Evolutionary conservation across 2,888 invertebrate genomes (phyloP).

Genomic region (Crioceris asparagi): DNA sequence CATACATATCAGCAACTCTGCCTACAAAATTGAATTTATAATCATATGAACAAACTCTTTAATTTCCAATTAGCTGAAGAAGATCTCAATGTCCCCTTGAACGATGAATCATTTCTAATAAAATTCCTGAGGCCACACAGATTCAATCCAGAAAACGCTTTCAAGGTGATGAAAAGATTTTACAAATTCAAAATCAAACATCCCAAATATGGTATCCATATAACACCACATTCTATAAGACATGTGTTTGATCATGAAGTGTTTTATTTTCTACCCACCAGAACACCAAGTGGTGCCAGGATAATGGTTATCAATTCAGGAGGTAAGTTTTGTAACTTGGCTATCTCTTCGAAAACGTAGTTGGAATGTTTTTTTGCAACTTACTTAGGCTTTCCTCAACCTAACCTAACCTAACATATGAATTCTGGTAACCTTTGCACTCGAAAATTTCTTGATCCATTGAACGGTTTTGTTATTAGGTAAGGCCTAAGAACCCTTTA

Average conservation of each 20-base stretch:
- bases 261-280: slow-evolving; percentile 55
- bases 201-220: slow-evolving; percentile 48
- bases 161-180: slow-evolving; percentile 61
- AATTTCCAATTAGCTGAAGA: slow-evolving; percentile 57
- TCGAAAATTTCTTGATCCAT: too few relatives aligned
- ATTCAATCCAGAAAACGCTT: slow-evolving; percentile 74
- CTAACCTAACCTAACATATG: too few relatives aligned
- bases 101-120: slow-evolving; percentile 60
- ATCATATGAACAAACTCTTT: too few relatives aligned
- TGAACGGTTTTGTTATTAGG: too few relatives aligned
- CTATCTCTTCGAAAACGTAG: too few relatives aligned
- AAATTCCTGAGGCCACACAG: slow-evolving; percentile 79
- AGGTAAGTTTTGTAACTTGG: slow-evolving; percentile 43
- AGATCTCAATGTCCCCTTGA: slow-evolving; percentile 50
- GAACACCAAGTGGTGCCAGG: slow-evolving; percentile 57
- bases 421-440: too few relatives aligned
- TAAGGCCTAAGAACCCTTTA: too few relatives aligned
- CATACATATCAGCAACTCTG: too few relatives aligned
- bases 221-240: slow-evolving; percentile 53
- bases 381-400: too few relatives aligned
- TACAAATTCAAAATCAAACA: slow-evolving; percentile 58
- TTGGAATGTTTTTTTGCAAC: too few relatives aligned
- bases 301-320: slow-evolving; percentile 61
- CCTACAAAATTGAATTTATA: too few relatives aligned
- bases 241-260: slow-evolving; percentile 54